Evolutionary conservation across 2,888 invertebrate species (phyloP), one percentile per base, ranked within the genome.

Genomic region (Athalia rosae): DNA sequence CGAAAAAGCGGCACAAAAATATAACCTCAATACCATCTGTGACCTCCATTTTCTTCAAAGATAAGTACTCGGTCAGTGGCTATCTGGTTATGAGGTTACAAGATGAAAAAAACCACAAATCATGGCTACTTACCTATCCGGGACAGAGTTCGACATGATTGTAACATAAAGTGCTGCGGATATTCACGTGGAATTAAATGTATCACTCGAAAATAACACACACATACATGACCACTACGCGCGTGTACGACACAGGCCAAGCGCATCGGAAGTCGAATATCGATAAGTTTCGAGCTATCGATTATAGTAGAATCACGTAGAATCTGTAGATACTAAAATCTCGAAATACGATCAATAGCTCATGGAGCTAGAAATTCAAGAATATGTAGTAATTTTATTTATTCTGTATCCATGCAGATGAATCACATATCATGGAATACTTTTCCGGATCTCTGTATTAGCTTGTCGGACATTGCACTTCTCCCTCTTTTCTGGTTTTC

Each of bases 401-500:
- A 41, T 62, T 62, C 28, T 28, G 2, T 28, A 28, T 28, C 28
- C 28, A 28, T 2, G 28, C 28, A 2, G 28, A 28, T 28, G 28
- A 28, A 28, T 28, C 28, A 28, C 28, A 28, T 28, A 2, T 28
- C 28, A 28, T 28, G 28, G 28, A 28, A 28, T 28, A 28, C 41
- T 53, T 45, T 28, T 9, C 4, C 11, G 28, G 6, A 9, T 53
- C 28, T 28, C 28, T 80, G 79, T 81, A 82, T 85, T 83, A 89
- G 81, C 86, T 89, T 3, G 85, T 85, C n/a, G 88, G 88, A 79
- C 90, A 90, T 59, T 89, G 87, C 13, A 87, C 82, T 41, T 88
- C 87, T 11, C 86, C 85, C 6, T 89, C 87, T 58, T 87, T 87
- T 45, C 79, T 80, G 4, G 85, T 78, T 78, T 89, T 86, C 3